Evolutionary conservation across 2,113 vertebrate species (phyloP).

Genomic region (Crotalus helleri): DNA sequence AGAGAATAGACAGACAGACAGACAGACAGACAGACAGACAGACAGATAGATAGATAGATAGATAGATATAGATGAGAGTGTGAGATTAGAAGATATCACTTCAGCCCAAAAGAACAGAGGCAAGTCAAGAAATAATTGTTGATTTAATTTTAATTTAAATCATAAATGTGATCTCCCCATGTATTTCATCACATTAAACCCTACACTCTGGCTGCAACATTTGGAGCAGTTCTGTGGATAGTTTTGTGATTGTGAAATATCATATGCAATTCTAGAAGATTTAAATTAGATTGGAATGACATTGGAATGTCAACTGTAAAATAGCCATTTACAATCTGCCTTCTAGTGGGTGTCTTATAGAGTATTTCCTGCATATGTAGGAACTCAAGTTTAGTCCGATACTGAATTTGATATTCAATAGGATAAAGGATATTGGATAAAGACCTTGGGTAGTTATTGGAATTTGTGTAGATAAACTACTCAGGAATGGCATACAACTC

Average conservation of each 20-base stretch:
- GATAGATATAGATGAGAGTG: too few species aligned
- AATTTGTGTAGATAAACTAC: not conserved
- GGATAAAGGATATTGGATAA: not conserved
- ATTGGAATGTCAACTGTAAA: not conserved
- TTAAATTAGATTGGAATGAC: not conserved
- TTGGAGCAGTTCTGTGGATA: not conserved
- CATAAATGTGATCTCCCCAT: not conserved
- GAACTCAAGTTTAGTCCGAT: not conserved
- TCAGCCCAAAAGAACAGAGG: not conserved
- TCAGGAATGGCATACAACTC: not conserved
- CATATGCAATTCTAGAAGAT: not conserved
- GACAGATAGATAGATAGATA: too few species aligned
- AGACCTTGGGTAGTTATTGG: not conserved
- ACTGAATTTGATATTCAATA: not conserved
- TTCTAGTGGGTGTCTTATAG: not conserved
- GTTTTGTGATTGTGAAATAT: not conserved
- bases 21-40: too few species aligned
- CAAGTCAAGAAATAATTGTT: not conserved
- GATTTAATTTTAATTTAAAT: not conserved
- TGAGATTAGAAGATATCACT: not conserved
- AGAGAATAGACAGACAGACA: not conserved
- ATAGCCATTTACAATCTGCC: not conserved
- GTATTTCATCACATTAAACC: not conserved
- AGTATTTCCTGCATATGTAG: not conserved
- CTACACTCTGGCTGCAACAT: not conserved